Base-by-base conservation (phyloP, 2,888 invertebrate species). In the Exocentrus adspersus region DNA sequence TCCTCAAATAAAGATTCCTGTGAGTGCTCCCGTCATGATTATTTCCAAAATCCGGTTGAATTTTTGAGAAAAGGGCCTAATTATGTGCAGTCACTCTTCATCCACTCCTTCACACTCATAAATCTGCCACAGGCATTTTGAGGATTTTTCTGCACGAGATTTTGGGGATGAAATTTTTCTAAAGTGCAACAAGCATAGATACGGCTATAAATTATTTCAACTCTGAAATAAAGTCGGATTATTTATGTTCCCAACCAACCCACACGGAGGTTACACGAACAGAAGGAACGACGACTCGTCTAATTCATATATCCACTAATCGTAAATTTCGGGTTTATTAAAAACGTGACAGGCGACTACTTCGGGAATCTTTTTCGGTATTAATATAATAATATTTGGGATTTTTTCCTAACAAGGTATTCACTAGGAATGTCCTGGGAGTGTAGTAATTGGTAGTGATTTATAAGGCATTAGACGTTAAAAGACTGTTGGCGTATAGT, bases 161-260 rank as follows among this genome's bases (percentile, higher is more conserved):
- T n/a, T n/a, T n/a, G n/a, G n/a, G n/a, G n/a, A n/a, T n/a, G n/a
- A n/a, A n/a, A n/a, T n/a, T n/a, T n/a, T n/a, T n/a, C n/a, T n/a
- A n/a, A n/a, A n/a, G n/a, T n/a, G n/a, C n/a, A n/a, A n/a, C n/a
- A n/a, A n/a, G n/a, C n/a, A n/a, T n/a, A n/a, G n/a, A n/a, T n/a
- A 28, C n/a, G 28, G 28, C 24, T 48, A 28, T 28, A 28, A 48
- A 48, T 28, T 14, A 14, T 28, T 48, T 48, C 28, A 24, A 48
- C 14, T 4, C 48, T 9, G n/a, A 10, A 48, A 28, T 48, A 48
- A 48, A 48, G 16, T 14, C 19, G 17, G 9, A 24, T 28, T 48
- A 48, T 48, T 48, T 48, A 48, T 48, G 48, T 48, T 5, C 12
- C 37, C 37, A 37, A 5, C 37, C 37, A n/a, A n/a, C n/a, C n/a